phyloP scores from a whole-genome alignment of 2,797 vertebrate species.

The Ctenopoma multispine region DNA sequence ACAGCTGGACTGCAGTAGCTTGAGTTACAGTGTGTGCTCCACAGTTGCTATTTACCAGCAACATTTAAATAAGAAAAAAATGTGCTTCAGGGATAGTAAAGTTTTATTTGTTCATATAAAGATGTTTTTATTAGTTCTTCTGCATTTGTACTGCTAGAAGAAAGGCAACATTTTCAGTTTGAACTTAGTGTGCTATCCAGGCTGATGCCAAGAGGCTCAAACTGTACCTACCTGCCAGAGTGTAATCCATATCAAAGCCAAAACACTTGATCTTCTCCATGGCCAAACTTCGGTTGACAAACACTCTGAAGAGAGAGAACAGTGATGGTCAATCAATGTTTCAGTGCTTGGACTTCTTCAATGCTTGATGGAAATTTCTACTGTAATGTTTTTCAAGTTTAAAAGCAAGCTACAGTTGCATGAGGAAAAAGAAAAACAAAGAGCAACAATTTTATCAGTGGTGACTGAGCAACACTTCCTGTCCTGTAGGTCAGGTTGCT shows the following conservation, averaged over 20 bases:
- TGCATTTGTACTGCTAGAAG: too few species aligned
- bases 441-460: not conserved
- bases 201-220: not conserved
- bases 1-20: constrained; percentile 19
- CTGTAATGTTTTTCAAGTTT: not conserved
- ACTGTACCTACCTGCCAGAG: constrained; percentile 91
- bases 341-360: not conserved
- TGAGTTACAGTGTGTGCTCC: constrained; percentile 17
- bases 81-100: too few species aligned
- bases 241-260: constrained; percentile 99
- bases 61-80: too few species aligned
- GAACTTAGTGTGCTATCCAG: not conserved
- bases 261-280: constrained; percentile 99
- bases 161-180: not conserved
- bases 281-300: constrained; percentile 98
- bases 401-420: not conserved
- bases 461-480: not conserved
- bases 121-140: too few species aligned
- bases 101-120: too few species aligned
- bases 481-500: not conserved
- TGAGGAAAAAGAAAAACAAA: not conserved
- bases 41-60: too few species aligned
- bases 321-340: not conserved
- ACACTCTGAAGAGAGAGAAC: constrained; percentile 86
- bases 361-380: not conserved